phyloP scores from a whole-genome alignment of 2,113 vertebrate species.

The Ceratotherium simum region DNA sequence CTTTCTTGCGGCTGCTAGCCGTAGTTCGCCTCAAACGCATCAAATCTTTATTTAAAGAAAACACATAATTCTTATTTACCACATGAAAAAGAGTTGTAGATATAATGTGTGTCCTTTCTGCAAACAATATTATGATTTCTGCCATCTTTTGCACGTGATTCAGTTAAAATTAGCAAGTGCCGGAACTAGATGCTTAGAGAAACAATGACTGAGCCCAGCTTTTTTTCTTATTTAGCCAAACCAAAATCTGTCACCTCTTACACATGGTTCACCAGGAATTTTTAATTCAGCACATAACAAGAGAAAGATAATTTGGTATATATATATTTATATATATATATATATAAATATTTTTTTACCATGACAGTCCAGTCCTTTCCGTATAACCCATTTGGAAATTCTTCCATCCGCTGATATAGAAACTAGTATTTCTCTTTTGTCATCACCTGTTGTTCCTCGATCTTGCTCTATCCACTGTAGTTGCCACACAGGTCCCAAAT shows the following conservation, averaged over 20 bases:
- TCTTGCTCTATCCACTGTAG: constrained; percentile 92
- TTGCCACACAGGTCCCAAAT: constrained; percentile 92
- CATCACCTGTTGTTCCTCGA: constrained; percentile 82
- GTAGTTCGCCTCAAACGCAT: constrained; percentile 89
- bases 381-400: constrained; percentile 91
- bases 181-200: constrained; percentile 16
- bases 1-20: constrained; percentile 72
- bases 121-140: neutral
- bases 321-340: neutral
- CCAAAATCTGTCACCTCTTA: neutral
- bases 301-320: neutral
- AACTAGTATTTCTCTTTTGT: constrained; percentile 89
- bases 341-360: constrained; percentile 85
- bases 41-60: constrained; percentile 86
- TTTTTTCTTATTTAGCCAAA: constrained; percentile 8
- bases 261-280: neutral
- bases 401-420: constrained; percentile 93
- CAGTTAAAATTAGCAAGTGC: constrained; percentile 10
- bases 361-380: constrained; percentile 89
- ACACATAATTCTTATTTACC: neutral
- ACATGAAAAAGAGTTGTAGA: neutral
- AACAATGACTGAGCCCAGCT: neutral
- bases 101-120: neutral
- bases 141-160: neutral
- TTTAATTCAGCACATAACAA: neutral